phyloP scores from a whole-genome alignment of 2,113 vertebrate species.

The Clupea harengus region DNA sequence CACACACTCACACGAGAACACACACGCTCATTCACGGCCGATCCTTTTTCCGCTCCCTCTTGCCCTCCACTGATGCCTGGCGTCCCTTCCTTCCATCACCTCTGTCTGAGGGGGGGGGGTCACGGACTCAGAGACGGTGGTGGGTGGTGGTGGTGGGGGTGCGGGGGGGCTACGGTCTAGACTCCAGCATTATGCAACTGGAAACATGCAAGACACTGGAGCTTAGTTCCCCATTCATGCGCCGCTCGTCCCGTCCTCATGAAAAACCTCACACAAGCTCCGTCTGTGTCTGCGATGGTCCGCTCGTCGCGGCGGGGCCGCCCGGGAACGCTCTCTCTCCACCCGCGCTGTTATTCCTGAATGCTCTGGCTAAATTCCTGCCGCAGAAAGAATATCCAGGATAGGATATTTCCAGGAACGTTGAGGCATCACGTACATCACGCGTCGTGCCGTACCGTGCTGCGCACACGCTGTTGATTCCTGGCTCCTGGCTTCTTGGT shows the following conservation, averaged over 20 bases:
- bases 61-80: slow-evolving; percentile 12
- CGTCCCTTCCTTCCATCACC: slow-evolving; percentile 44
- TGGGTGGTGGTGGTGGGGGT: not conserved
- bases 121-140: not conserved
- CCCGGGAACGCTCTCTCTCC: too few relatives aligned
- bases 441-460: too few relatives aligned
- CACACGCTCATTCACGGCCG: slow-evolving; percentile 60
- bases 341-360: too few relatives aligned
- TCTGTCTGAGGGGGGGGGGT: not conserved
- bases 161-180: not conserved
- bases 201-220: not conserved
- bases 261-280: not conserved
- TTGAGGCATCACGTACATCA: too few relatives aligned
- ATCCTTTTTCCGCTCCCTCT: slow-evolving; percentile 25
- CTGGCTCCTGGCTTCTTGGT: too few relatives aligned
- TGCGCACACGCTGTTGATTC: too few relatives aligned
- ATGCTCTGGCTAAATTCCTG: too few relatives aligned
- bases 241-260: not conserved
- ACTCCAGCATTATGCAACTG: slow-evolving; percentile 3
- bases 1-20: slow-evolving; percentile 31
- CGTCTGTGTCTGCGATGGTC: not conserved
- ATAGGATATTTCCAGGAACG: too few relatives aligned
- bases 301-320: too few relatives aligned
- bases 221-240: not conserved
- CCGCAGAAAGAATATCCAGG: too few relatives aligned